Conservation (phyloP, 2,113 vertebrate genomes). For the Eulacestoma nigropectus region DNA sequence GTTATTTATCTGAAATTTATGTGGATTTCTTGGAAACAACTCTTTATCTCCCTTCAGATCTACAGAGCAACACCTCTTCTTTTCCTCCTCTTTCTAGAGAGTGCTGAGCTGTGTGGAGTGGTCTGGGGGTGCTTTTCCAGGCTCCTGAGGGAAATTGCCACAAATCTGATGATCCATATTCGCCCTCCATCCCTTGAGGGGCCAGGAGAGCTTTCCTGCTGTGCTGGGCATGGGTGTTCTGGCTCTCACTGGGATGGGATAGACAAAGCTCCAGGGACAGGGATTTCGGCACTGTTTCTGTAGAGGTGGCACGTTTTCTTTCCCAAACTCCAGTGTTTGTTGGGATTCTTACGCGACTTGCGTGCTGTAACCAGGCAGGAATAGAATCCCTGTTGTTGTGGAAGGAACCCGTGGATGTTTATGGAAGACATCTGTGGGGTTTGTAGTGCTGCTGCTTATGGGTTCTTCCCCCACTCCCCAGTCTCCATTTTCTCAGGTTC, state of each 20-base stretch:
- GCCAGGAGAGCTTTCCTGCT: not conserved
- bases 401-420: not conserved
- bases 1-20: not conserved
- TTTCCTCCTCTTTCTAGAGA: not conserved
- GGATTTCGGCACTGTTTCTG: not conserved
- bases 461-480: not conserved
- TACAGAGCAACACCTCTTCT: not conserved
- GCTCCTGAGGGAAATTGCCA: not conserved
- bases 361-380: not conserved
- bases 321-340: accelerated
- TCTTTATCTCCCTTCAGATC: not conserved
- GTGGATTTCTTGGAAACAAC: not conserved
- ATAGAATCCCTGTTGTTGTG: not conserved
- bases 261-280: not conserved
- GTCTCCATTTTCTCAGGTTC: not conserved
- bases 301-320: accelerated
- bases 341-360: not conserved
- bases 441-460: not conserved
- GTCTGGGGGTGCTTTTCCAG: not conserved
- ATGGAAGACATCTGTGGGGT: not conserved
- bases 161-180: no score
- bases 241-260: not conserved
- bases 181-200: accelerated
- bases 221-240: not conserved
- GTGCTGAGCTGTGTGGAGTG: accelerated